Percentiles rank a stretch among this genome's conserved stretches.
These are phyloP conservation scores for Aegithalos caudatus DNA, from an alignment of 2,113 vertebrate species.

Conservation along the genomic window DNA sequence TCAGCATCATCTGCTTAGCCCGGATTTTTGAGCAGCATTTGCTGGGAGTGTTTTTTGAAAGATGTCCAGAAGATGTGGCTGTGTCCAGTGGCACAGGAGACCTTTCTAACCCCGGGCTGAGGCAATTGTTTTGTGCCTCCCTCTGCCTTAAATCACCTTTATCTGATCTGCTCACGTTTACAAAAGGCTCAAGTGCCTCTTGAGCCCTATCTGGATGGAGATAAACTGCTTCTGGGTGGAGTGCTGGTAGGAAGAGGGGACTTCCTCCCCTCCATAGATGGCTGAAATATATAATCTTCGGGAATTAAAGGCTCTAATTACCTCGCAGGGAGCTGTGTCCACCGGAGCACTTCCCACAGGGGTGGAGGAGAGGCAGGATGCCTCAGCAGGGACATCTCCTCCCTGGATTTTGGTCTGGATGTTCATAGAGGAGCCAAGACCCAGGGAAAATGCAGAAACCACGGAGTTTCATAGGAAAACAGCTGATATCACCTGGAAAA, in stretches of 20 bases:
- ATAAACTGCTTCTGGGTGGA: conserved; percentile 7
- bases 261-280: background rate
- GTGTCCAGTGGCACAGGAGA: background rate
- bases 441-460: background rate
- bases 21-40: background rate
- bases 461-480: background rate
- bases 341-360: fast-evolving
- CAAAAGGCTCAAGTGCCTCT: background rate
- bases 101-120: background rate
- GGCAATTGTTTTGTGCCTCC: background rate
- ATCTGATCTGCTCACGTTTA: background rate
- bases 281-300: background rate
- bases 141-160: background rate
- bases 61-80: background rate
- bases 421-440: background rate
- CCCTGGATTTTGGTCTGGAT: background rate
- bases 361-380: background rate
- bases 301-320: background rate
- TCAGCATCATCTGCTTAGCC: conserved; percentile 21
- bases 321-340: background rate
- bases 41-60: conserved; percentile 33
- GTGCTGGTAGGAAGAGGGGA: background rate
- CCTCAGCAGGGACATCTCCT: background rate
- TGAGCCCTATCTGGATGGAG: background rate
- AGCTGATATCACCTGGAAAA: background rate